Evolutionary conservation across 2,888 invertebrate genomes (phyloP).

Genomic region (Incurvaria masculella): DNA sequence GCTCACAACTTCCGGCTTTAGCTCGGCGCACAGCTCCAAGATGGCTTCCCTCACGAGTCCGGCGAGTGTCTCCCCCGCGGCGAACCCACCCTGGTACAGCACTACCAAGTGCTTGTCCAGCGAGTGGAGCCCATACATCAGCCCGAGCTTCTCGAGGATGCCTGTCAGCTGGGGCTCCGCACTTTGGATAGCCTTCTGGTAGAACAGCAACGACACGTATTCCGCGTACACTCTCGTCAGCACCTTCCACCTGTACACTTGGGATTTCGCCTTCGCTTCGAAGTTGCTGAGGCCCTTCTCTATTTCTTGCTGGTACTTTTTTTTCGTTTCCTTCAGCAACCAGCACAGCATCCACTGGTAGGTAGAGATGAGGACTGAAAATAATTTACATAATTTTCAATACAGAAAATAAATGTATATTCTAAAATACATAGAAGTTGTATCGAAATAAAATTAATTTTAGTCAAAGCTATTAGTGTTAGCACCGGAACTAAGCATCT

Average conservation of each 20-base stretch:
- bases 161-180: slow-evolving; percentile 35
- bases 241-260: slow-evolving; percentile 75
- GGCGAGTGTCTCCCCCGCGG: slow-evolving; percentile 51
- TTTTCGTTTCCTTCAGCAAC: slow-evolving; percentile 67
- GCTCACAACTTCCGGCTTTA: slow-evolving; percentile 74
- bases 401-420: too few relatives aligned
- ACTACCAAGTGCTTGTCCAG: slow-evolving; percentile 69
- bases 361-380: slow-evolving; percentile 64
- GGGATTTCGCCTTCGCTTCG: slow-evolving; percentile 73
- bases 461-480: too few relatives aligned
- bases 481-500: too few relatives aligned
- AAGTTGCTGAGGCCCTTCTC: slow-evolving; percentile 63
- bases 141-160: slow-evolving; percentile 47
- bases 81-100: slow-evolving; percentile 66
- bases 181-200: slow-evolving; percentile 40
- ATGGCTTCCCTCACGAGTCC: slow-evolving; percentile 64
- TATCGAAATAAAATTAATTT: too few relatives aligned
- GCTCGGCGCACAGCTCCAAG: slow-evolving; percentile 60
- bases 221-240: slow-evolving; percentile 79
- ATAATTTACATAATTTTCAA: too few relatives aligned
- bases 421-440: too few relatives aligned
- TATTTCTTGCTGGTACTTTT: slow-evolving; percentile 55
- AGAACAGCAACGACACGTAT: slow-evolving; percentile 56
- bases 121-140: slow-evolving; percentile 40
- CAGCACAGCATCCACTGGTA: slow-evolving; percentile 86